phyloP scores from a whole-genome alignment of 2,797 vertebrate species.

The Labeo calbasu region DNA sequence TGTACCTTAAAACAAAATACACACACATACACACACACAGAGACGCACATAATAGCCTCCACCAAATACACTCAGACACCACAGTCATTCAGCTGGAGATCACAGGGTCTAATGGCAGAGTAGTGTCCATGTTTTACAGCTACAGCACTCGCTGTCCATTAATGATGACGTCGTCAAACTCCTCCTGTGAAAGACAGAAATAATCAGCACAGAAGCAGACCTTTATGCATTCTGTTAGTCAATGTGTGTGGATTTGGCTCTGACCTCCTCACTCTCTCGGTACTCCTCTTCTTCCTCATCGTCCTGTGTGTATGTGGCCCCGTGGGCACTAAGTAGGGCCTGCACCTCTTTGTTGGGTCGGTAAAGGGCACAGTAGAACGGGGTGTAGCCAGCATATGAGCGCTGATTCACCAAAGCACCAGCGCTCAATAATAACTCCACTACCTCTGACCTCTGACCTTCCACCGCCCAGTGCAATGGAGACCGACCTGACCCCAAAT shows the following conservation, averaged over 20 bases:
- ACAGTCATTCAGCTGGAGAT: conserved; percentile 5
- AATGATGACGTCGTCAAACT: conserved; percentile 81
- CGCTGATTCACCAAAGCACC: conserved; percentile 71
- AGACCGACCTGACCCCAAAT: conserved; percentile 77
- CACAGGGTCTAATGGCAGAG: conserved; percentile 32
- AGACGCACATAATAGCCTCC: conserved; percentile 5
- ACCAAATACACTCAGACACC: conserved; percentile 36
- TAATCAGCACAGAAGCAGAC: not conserved
- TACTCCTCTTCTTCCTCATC: conserved; percentile 61
- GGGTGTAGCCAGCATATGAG: conserved; percentile 77
- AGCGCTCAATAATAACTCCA: conserved; percentile 68
- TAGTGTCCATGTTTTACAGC: conserved; percentile 29
- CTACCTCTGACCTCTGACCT: conserved; percentile 67
- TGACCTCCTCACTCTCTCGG: conserved; percentile 63
- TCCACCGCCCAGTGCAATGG: conserved; percentile 81
- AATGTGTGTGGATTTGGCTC: not conserved
- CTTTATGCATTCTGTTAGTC: not conserved
- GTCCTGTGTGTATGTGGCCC: conserved; percentile 70
- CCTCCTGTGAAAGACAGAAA: conserved; percentile 68
- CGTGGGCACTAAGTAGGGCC: conserved; percentile 70
- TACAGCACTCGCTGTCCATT: conserved; percentile 71
- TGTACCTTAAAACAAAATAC: conserved; percentile 33
- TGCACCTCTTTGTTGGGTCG: conserved; percentile 69
- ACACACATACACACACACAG: conserved; percentile 36
- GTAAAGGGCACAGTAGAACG: conserved; percentile 76